These are phyloP conservation scores for Trichacis sp. DNA, from an alignment of 2,888 invertebrate genomes.

Conservation along the genomic window DNA sequence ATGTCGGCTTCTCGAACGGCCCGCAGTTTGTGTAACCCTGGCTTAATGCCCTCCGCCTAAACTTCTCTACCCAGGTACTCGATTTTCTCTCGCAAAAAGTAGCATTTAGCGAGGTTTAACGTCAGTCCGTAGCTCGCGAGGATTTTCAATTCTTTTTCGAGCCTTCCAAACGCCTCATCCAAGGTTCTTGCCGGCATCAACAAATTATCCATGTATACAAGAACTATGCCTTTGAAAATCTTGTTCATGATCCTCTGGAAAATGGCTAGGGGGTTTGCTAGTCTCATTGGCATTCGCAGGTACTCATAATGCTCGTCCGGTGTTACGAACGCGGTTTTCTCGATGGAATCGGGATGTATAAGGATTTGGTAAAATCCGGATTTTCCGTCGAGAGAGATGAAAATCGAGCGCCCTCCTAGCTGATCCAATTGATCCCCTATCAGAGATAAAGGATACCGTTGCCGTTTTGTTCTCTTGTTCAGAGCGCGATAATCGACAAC, in stretches of 20 bases:
- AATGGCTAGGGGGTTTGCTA: conserved; percentile 16
- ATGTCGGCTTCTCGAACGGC: conserved; percentile 49
- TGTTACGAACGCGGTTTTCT: conserved; percentile 54
- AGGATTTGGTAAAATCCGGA: conserved; percentile 53
- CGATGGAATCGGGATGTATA: conserved; percentile 45
- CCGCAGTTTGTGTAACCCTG: conserved; percentile 47
- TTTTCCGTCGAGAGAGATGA: conserved; percentile 51
- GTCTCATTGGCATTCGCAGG: conserved; percentile 13
- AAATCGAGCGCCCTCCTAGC: conserved; percentile 47
- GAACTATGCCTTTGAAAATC: conserved; percentile 6
- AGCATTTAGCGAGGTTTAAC: conserved; percentile 53
- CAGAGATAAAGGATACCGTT: conserved; percentile 47
- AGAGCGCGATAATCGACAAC: conserved; percentile 51
- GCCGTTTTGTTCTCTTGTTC: conserved; percentile 47
- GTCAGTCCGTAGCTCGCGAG: conserved; percentile 20
- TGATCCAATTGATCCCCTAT: conserved; percentile 51
- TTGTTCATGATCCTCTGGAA: conserved; percentile 6
- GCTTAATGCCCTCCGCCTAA: conserved; percentile 46
- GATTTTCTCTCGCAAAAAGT: conserved; percentile 46
- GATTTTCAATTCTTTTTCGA: too few relatives aligned
- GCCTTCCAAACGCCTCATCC: too few relatives aligned
- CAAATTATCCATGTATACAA: conserved; percentile 12
- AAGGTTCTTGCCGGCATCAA: not conserved
- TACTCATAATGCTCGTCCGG: conserved; percentile 35
- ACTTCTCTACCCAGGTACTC: conserved; percentile 57